A percentile compares a stretch with the other conserved stretches of the same genome.
These are phyloP conservation scores for Dendroctonus ponderosae DNA, from an alignment of 1,140 invertebrate genomes.

Conservation along the genomic window DNA sequence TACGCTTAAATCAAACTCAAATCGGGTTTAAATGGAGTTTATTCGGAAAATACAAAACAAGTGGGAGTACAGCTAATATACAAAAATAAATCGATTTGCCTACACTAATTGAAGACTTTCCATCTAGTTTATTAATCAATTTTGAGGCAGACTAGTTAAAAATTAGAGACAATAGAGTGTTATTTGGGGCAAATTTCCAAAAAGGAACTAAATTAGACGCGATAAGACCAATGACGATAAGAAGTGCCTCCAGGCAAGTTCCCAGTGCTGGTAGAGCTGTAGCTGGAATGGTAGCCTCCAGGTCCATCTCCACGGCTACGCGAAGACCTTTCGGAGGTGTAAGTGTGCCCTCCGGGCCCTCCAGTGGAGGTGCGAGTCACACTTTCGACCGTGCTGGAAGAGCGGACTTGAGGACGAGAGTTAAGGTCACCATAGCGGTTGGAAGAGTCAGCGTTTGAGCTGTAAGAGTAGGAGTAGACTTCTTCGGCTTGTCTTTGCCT, in stretches of 20 bases:
- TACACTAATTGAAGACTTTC: too few relatives aligned
- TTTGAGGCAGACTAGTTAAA: too few relatives aligned
- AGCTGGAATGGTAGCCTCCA: constrained; percentile 72
- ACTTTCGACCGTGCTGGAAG: constrained; percentile 64
- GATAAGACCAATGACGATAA: constrained; percentile 82
- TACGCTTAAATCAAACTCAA: not conserved
- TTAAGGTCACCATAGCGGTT: constrained; percentile 57
- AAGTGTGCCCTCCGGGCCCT: constrained; percentile 68
- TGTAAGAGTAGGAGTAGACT: constrained; percentile 81
- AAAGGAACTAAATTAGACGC: constrained; percentile 60
- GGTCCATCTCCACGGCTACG: constrained; percentile 68
- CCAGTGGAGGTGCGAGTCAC: constrained; percentile 62
- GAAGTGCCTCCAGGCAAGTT: constrained; percentile 74
- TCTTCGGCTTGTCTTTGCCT: constrained; percentile 68
- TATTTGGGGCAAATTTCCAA: not conserved
- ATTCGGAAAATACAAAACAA: constrained; percentile 22
- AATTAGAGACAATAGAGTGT: too few relatives aligned
- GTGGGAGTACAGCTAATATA: constrained; percentile 10
- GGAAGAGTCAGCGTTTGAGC: constrained; percentile 56
- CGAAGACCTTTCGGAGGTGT: constrained; percentile 69
- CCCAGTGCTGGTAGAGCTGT: constrained; percentile 71
- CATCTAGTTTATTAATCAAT: too few relatives aligned
- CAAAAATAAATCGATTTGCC: constrained; percentile 5
- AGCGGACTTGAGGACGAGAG: constrained; percentile 58
- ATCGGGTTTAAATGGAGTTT: constrained; percentile 10